Base-by-base conservation (phyloP, 2,113 vertebrate genomes). In the Syrrhaptes paradoxus region DNA sequence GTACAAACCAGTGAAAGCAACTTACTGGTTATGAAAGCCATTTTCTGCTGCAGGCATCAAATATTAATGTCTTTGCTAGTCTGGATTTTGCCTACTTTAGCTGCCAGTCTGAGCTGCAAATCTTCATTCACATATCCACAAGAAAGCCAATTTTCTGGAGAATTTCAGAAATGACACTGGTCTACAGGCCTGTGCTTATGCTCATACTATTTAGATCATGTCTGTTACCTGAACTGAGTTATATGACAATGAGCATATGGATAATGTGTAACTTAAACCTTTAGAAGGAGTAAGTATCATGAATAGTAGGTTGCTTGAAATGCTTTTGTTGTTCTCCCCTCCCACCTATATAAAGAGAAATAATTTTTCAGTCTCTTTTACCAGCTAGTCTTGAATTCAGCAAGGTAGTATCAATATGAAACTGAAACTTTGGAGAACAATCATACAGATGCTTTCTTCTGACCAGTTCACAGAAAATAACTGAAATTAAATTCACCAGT, bases 21-120 rank as follows among this genome's bases (percentile, higher is more conserved):
- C 22, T 80, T 89, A 46, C 17, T 75, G 31, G 15, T 32, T 12
- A n/a, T 3, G 36, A 73, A 93, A 71, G 22, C 16, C 20, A 4
- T 32, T 58, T 31, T 31, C 62, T 81, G 31, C 8, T 85, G 87
- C 36, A 63, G 72, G 36, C 19, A 43, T 46, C 46, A 76, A 38
- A 4, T 17, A 34, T 0, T 36, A 19, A 1, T 51, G 11, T 4
- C 14, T 62, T 17, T 14, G 9, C 73, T 89, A 1, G 46, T 57
- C 48, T 91, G 20, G 25, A 7, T 55, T 11, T 24, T 21, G 7
- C 14, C 24, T 8, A 9, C 4, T 4, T 61, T 12, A 20, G 20
- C 46, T 57, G 7, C 20, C 8, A 0, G 9, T 13, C 13, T 43
- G 28, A 29, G 46, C 52, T 83, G 25, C 43, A 72, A 46, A 13